Evolutionary conservation across 2,888 invertebrate species (phyloP).

Genomic region (Trissolcus brochymenae): DNA sequence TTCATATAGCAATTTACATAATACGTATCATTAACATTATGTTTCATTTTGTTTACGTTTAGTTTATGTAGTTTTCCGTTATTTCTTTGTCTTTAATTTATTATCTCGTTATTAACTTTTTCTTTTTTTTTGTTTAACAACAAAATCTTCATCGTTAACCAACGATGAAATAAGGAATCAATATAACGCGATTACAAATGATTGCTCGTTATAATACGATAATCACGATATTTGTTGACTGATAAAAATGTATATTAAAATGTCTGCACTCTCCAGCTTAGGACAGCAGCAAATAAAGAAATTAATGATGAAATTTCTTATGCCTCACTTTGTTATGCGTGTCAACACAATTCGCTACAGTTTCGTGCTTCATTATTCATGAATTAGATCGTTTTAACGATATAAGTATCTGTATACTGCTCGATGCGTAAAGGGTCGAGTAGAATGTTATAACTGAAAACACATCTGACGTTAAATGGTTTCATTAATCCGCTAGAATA

Average conservation of each 20-base stretch:
- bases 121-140: too few relatives aligned
- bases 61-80: too few relatives aligned
- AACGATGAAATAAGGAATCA: too few relatives aligned
- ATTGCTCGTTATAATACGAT: neutral
- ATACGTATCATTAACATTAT: neutral
- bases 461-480: conserved; percentile 7
- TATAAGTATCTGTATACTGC: conserved; percentile 38
- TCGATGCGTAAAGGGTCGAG: conserved; percentile 52
- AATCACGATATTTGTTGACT: neutral
- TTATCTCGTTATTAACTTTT: too few relatives aligned
- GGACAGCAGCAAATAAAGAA: conserved; percentile 60
- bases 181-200: too few relatives aligned
- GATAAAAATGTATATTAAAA: too few relatives aligned
- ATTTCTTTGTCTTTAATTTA: too few relatives aligned
- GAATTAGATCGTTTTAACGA: conserved; percentile 24
- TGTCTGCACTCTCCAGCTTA: too few relatives aligned
- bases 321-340: conserved; percentile 19
- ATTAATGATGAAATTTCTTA: conserved; percentile 55
- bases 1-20: neutral
- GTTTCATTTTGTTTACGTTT: too few relatives aligned
- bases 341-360: conserved; percentile 13
- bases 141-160: too few relatives aligned
- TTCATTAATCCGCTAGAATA: neutral
- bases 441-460: conserved; percentile 45
- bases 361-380: conserved; percentile 31